Evolutionary conservation across 2,113 vertebrate genomes (phyloP), one percentile per base, ranked within the genome.

Genomic region (Hypomesus transpacificus): DNA sequence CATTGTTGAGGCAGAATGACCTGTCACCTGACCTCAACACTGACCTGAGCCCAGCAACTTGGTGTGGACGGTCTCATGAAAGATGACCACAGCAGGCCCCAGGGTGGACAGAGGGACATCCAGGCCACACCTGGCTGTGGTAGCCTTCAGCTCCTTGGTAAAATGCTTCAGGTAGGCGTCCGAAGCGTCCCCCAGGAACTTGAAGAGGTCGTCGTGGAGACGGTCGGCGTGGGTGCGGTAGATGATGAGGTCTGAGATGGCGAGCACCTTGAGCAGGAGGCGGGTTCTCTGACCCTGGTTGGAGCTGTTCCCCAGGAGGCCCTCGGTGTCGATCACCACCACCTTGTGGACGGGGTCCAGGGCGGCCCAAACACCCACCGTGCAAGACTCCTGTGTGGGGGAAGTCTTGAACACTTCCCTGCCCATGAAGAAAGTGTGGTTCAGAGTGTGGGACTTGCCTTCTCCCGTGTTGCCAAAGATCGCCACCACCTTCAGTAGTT

Each of bases 391-490:
- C 84, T 99, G 97, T 0, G 96, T 92, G 68, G 97, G 96, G 71
- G 97, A 99, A 0, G 97, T 99, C 89, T 96, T 96, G 87, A 99
- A 99, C 67, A 99, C 97, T 82, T 99, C 97, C 34, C 94, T 93
- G 62, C 97, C 96, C 83, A 93, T 93, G 90, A 99, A 98, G 90
- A 99, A 99, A 1, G 97, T 95, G 83, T 99, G 96, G 85, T 99
- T 99, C 71, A 99, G 93, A 56, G 97, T 99, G 86, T 99, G 96
- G 73, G 97, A 99, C 87, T 99, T 99, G 51, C 97, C 97, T 86
- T 99, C 97, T 54, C 97, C 97, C 0, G 97, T 99, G 89, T 99
- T 99, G 74, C 97, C 97, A 87, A 99, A 98, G 89, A 99, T 96
- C 80, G 97, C 98, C 84, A 99, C 95, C 84, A 99, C 97, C 85